Evolutionary conservation across 2,888 invertebrate species (phyloP).

Genomic region (Flexamia atlantica): DNA sequence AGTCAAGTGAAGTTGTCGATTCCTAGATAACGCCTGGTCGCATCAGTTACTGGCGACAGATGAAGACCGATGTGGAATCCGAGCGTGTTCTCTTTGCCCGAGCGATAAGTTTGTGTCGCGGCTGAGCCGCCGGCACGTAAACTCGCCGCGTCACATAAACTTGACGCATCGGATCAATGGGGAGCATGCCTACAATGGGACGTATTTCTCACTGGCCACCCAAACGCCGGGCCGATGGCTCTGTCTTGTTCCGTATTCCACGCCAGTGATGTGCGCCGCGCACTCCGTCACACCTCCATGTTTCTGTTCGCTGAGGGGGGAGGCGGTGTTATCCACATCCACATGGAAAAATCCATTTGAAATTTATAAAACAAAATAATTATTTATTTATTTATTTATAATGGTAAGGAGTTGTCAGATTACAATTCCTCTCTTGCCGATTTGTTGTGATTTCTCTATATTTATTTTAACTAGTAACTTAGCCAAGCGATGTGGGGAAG

Average conservation of each 20-base stretch:
- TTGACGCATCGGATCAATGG: constrained; percentile 19
- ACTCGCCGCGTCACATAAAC: not conserved
- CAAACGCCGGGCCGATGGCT: not conserved
- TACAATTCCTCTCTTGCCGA: too few relatives aligned
- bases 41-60: not conserved
- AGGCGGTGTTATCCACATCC: too few relatives aligned
- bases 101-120: not conserved
- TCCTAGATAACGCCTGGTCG: not conserved
- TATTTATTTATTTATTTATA: too few relatives aligned
- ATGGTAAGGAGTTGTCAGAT: too few relatives aligned
- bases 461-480: too few relatives aligned
- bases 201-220: constrained; percentile 25
- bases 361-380: too few relatives aligned
- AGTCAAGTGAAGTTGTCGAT: not conserved
- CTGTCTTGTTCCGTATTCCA: not conserved
- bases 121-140: not conserved
- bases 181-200: constrained; percentile 10
- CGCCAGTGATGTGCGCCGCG: too few relatives aligned
- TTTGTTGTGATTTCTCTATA: too few relatives aligned
- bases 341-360: too few relatives aligned
- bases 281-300: too few relatives aligned
- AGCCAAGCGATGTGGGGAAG: too few relatives aligned
- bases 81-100: not conserved
- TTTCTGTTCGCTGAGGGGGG: too few relatives aligned
- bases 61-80: not conserved